Base-by-base conservation (phyloP, 2,888 invertebrate species). In the Nebria brevicollis region DNA sequence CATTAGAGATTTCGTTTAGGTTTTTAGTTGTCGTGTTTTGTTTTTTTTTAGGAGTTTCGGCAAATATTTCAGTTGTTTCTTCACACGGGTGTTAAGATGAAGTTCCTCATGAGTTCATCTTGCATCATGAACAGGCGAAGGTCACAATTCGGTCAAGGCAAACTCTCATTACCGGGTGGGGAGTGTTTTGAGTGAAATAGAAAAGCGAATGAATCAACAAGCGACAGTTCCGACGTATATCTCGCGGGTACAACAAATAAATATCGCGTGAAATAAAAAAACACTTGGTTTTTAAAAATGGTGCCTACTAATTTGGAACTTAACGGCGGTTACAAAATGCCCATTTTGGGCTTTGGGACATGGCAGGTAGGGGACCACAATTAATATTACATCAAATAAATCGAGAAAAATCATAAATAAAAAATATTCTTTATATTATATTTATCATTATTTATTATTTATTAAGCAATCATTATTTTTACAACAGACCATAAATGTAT, bases 301-400 rank as follows among this genome's bases (percentile, higher is more conserved):
- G 72, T 80, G 10, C 64, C 77, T 5, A 70, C 70, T 25, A 72
- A 41, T 77, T 66, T 81, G 41, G 81, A 80, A 42, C 75, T 91
- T 1, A 89, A 89, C 42, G 90, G 89, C 84, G 94, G 94, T 2
- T 90, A 92, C 75, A 90, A 90, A 82, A 93, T 95, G 92, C 95
- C 95, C 6, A 90, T 92, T 77, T 89, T 95, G 75, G 95, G 95
- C 76, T 93, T 94, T 86, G 95, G 95, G 81, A 95, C 95, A 81
- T 95, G 95, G 95, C 93, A 94, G 91, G 95, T 95, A 89, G 90
- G 90, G 90, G 82, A 80, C 65, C 54, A 20, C 20, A 20, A 20
- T 20, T 20, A 6, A 54, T 54, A 54, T 34, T 34, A 34, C 4
- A 34, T 34, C 34, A 34, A 34, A 34, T 34, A 34, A 34, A 34